Conservation (phyloP, 2,888 invertebrate species). For the Drosophila gaucha region DNA sequence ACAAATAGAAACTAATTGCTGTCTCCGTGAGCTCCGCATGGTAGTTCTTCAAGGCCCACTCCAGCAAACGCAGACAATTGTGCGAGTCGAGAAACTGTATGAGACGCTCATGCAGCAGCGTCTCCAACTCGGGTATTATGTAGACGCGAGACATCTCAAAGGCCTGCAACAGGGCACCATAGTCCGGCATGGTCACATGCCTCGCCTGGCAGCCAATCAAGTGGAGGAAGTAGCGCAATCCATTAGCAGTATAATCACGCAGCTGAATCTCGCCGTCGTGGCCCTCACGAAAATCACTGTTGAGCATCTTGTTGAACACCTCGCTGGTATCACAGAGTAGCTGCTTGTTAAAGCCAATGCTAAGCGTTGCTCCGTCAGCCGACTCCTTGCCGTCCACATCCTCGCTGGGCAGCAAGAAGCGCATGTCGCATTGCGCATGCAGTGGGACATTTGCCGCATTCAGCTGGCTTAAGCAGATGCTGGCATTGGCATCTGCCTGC, state of each 20-base stretch:
- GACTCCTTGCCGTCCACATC: background rate
- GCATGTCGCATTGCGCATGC: conserved; percentile 78
- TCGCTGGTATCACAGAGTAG: conserved; percentile 83
- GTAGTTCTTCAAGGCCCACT: conserved; percentile 84
- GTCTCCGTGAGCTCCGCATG: conserved; percentile 83
- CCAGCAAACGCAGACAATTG: conserved; percentile 82
- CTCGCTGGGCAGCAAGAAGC: conserved; percentile 72
- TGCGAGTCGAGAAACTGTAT: conserved; percentile 76
- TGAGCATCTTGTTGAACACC: conserved; percentile 84
- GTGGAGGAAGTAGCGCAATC: conserved; percentile 83
- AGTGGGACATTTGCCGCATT: conserved; percentile 35
- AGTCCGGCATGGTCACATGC: conserved; percentile 67
- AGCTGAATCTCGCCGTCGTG: conserved; percentile 83
- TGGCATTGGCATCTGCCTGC: conserved; percentile 35
- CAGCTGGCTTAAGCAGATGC: conserved; percentile 40
- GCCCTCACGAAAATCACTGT: conserved; percentile 83
- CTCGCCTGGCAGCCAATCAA: conserved; percentile 76
- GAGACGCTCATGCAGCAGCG: conserved; percentile 74
- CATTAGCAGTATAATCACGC: conserved; percentile 80
- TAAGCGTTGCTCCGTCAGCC: conserved; percentile 40
- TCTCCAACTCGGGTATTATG: conserved; percentile 83
- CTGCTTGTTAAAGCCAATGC: conserved; percentile 81
- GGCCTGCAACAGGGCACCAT: conserved; percentile 82
- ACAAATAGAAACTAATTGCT: conserved; percentile 84
- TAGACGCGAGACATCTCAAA: conserved; percentile 84